Evolutionary conservation across 1,140 invertebrate species (phyloP), one percentile per base, ranked within the genome.

Genomic region (Eriocheir sinensis): DNA sequence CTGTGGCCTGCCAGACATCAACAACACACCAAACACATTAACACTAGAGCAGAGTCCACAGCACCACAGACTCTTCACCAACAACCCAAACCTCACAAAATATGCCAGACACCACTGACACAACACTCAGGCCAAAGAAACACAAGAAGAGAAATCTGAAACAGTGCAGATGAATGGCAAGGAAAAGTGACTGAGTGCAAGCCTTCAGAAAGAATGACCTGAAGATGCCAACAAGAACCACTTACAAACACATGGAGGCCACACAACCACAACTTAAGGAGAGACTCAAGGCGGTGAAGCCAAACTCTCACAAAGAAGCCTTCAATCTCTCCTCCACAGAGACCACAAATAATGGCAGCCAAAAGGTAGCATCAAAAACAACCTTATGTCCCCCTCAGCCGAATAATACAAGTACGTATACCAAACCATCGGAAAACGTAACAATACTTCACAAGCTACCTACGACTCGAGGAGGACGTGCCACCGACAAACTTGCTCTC

Each of bases 401-500:
- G n/a, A 72, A n/a, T 72, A n/a, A 72, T n/a, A n/a, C n/a, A n/a
- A n/a, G 6, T 72, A 72, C 60, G 60, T 72, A 72, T 72, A 72
- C 60, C 60, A 48, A 89, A 89, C 30, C 36, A 41, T 38, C n/a
- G 60, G 60, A 72, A 72, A 72, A 72, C 60, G n/a, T 21, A 72
- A 72, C 60, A 72, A n/a, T 0, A 15, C 17, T 17, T 8, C 41
- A 40, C 15, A 17, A 32, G 38, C 6, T 30, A 34, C 81, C 90
- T 94, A 94, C 15, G 94, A 94, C 36, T 97, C 96, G 60, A 98
- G 97, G 27, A 98, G 96, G 8, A 98, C 97, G 96, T 98, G 98
- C 98, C 98, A 98, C 2, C 98, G 97, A 96, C 97, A 98, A 32
- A 98, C 97, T 96, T 98, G 98, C 95, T 98, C 98, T 90, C 98